A percentile compares a stretch with the other conserved stretches of the same genome.
These are phyloP conservation scores for Leucopternis melanops DNA, from an alignment of 2,113 vertebrate species.

Conservation along the genomic window DNA sequence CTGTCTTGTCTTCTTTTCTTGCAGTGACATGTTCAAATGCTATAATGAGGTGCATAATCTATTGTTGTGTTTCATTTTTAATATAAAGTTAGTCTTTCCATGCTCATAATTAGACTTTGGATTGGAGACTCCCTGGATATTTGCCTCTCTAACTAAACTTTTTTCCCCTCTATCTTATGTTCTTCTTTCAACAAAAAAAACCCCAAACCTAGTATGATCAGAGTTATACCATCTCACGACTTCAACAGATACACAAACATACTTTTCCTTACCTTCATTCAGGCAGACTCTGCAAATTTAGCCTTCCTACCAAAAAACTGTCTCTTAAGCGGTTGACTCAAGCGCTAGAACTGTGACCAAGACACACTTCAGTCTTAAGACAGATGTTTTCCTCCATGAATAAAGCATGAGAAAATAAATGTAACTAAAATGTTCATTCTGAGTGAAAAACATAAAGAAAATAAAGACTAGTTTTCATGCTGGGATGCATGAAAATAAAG, in stretches of 20 bases:
- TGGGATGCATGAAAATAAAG: background rate
- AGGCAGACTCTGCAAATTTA: background rate
- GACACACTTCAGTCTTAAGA: background rate
- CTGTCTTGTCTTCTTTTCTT: background rate
- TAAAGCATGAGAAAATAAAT: background rate
- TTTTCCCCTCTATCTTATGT: background rate
- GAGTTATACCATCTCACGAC: background rate
- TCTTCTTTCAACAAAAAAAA: background rate
- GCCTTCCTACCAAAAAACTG: background rate
- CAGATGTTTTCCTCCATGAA: background rate
- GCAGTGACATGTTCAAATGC: background rate
- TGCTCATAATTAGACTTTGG: background rate
- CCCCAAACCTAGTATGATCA: accelerated
- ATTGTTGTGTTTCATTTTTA: background rate
- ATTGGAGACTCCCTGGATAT: background rate
- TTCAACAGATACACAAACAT: background rate
- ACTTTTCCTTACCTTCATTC: background rate
- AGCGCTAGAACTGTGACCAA: background rate
- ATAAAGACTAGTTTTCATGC: background rate
- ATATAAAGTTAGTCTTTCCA: background rate
- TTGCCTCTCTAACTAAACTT: background rate
- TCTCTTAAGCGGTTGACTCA: background rate
- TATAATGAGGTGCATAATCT: background rate
- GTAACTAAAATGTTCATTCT: background rate
- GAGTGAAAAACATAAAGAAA: background rate